phyloP scores from a whole-genome alignment of 2,888 invertebrate genomes.

The Atethmia centrago region DNA sequence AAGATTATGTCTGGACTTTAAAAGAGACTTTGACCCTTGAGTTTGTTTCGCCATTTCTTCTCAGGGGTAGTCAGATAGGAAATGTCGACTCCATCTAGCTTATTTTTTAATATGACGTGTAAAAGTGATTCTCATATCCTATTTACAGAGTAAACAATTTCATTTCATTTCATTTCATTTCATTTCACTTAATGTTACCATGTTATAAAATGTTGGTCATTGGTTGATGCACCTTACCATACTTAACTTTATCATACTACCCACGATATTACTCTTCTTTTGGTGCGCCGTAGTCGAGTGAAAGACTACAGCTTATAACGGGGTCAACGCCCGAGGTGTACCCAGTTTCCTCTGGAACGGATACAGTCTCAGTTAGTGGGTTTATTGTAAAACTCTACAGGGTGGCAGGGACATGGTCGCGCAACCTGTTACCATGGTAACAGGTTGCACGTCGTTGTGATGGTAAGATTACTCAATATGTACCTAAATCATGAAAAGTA shows the following conservation, averaged over 20 bases:
- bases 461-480: not conserved
- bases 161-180: no score
- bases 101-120: no score
- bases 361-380: not conserved
- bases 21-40: no score
- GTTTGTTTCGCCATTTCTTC: no score
- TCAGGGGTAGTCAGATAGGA: no score
- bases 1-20: no score
- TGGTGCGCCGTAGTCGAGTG: not conserved
- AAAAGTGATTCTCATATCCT: no score
- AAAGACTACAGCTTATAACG: constrained; percentile 3
- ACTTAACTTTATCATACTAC: not conserved
- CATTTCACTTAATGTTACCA: not conserved
- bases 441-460: not conserved
- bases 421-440: no score
- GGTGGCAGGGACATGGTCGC: no score
- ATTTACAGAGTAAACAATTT: no score
- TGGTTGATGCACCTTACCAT: not conserved
- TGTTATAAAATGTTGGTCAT: not conserved
- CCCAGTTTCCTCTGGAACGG: not conserved
- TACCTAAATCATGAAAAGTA: not conserved
- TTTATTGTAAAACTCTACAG: not conserved
- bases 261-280: not conserved
- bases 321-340: not conserved
- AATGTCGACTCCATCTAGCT: no score